Evolutionary conservation across 2,888 invertebrate species (phyloP).

Genomic region (Volucella inanis): DNA sequence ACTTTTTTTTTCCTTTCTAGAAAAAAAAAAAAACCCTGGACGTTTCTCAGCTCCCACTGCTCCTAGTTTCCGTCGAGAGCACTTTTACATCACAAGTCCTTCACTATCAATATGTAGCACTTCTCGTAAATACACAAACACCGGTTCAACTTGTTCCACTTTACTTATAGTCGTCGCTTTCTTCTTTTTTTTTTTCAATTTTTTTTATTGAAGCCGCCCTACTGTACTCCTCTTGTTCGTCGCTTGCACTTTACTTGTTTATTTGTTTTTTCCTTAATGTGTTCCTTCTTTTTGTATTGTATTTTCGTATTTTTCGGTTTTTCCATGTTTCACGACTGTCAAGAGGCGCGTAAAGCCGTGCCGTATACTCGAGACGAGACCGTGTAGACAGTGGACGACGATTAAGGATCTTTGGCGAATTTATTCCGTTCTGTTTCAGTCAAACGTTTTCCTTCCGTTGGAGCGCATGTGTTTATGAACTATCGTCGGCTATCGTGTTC

Average conservation of each 20-base stretch:
- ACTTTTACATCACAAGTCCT: slow-evolving; percentile 32
- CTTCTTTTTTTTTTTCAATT: slow-evolving; percentile 10
- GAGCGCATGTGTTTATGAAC: slow-evolving; percentile 61
- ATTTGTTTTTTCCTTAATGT: slow-evolving; percentile 35
- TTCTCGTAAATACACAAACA: slow-evolving; percentile 30
- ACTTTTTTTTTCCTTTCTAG: neutral
- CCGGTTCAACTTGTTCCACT: slow-evolving; percentile 62
- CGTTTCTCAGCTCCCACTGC: neutral
- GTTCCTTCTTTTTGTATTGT: slow-evolving; percentile 29
- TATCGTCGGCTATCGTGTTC: slow-evolving; percentile 27
- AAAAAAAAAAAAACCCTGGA: slow-evolving; percentile 13
- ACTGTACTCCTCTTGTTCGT: slow-evolving; percentile 54
- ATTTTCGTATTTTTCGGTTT: slow-evolving; percentile 54
- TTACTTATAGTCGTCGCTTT: slow-evolving; percentile 12
- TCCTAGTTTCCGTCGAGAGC: slow-evolving; percentile 35
- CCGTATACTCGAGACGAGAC: too few relatives aligned
- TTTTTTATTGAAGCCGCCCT: slow-evolving; percentile 50
- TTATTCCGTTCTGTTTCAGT: slow-evolving; percentile 71
- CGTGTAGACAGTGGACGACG: slow-evolving; percentile 57
- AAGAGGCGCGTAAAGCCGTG: slow-evolving; percentile 55
- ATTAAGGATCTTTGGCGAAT: slow-evolving; percentile 67
- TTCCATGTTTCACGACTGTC: slow-evolving; percentile 27
- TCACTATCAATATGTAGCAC: slow-evolving; percentile 21
- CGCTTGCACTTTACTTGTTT: slow-evolving; percentile 26
- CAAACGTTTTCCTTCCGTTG: slow-evolving; percentile 70